These are phyloP conservation scores for Rhinopomastus cyanomelas DNA, from an alignment of 2,113 vertebrate species.

Conservation along the genomic window DNA sequence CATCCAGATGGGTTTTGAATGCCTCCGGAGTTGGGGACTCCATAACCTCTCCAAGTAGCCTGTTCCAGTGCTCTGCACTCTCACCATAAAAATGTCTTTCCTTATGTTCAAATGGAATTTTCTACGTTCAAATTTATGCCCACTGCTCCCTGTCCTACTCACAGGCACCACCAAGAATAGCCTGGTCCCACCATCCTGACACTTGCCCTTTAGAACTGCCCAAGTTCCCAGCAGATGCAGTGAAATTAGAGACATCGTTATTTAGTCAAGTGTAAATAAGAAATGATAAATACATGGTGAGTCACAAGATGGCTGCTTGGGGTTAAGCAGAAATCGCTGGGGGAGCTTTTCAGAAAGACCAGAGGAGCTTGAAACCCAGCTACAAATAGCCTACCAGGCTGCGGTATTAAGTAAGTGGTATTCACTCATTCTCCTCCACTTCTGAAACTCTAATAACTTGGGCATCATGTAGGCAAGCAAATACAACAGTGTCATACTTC, in stretches of 20 bases:
- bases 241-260: not conserved
- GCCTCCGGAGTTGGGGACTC: too few relatives aligned
- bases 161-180: too few relatives aligned
- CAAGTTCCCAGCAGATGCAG: not conserved
- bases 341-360: not conserved
- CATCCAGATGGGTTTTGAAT: too few relatives aligned
- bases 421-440: not conserved
- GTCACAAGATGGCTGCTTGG: accelerated
- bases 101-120: too few relatives aligned
- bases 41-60: too few relatives aligned
- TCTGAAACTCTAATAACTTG: not conserved
- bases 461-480: not conserved
- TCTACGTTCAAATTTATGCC: too few relatives aligned
- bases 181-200: too few relatives aligned
- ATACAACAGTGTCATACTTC: not conserved
- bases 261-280: not conserved
- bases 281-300: not conserved
- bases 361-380: not conserved
- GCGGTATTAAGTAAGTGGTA: not conserved
- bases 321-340: not conserved
- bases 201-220: too few relatives aligned
- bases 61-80: too few relatives aligned
- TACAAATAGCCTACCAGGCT: not conserved
- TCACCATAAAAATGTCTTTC: too few relatives aligned
- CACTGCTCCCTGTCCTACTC: too few relatives aligned